phyloP scores from a whole-genome alignment of 2,888 invertebrate genomes.

The Hypsopygia costalis region DNA sequence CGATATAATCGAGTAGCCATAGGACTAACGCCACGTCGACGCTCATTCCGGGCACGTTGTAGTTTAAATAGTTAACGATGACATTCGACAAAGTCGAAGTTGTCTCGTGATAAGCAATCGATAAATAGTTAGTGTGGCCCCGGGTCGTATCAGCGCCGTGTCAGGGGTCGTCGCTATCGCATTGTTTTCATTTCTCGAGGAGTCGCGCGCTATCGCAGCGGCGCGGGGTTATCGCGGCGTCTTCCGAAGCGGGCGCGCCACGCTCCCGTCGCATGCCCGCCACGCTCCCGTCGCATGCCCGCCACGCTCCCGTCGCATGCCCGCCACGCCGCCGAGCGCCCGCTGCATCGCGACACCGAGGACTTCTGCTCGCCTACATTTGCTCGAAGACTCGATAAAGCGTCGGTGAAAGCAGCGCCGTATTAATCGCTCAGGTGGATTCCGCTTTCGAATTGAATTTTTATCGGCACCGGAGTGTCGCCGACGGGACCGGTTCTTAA shows the following conservation, averaged over 20 bases:
- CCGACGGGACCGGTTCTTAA: slow-evolving; percentile 67
- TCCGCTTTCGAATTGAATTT: slow-evolving; percentile 74
- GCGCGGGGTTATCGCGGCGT: slow-evolving; percentile 20
- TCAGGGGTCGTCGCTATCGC: slow-evolving; percentile 28
- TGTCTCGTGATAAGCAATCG: slow-evolving; percentile 7
- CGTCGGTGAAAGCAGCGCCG: slow-evolving; percentile 62
- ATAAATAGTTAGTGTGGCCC: slow-evolving; percentile 1
- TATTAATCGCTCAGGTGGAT: slow-evolving; percentile 68
- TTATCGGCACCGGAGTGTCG: slow-evolving; percentile 55
- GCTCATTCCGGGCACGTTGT: no score
- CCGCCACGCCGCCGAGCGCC: slow-evolving; percentile 4
- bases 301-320: slow-evolving; percentile 11
- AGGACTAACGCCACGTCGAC: no score
- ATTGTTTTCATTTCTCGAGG: slow-evolving; percentile 26
- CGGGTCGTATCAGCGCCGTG: slow-evolving; percentile 14
- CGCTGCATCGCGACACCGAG: slow-evolving; percentile 9
- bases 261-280: slow-evolving; percentile 13
- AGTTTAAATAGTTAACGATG: no score
- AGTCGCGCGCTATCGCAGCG: slow-evolving; percentile 14
- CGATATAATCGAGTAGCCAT: no score
- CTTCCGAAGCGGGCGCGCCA: slow-evolving; percentile 15
- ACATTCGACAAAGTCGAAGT: slow-evolving; percentile 18
- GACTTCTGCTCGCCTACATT: slow-evolving; percentile 21
- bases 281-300: slow-evolving; percentile 12
- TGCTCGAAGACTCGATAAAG: slow-evolving; percentile 29